These are phyloP conservation scores for Cremastobaeus sp. DNA, from an alignment of 2,888 invertebrate species.

Conservation along the genomic window DNA sequence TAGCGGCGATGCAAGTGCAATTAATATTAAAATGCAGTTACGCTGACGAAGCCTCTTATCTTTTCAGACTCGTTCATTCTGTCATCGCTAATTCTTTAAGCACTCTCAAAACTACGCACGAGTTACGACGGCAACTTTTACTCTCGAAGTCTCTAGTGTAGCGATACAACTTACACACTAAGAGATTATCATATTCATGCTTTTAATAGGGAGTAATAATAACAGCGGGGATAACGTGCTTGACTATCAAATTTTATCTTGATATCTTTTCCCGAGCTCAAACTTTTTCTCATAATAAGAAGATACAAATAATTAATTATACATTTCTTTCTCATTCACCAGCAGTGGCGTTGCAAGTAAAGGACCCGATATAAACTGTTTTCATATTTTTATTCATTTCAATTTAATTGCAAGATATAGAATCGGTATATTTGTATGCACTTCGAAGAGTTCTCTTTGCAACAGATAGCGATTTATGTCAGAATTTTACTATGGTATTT, in stretches of 20 bases:
- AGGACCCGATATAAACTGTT: no score
- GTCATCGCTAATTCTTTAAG: conserved; percentile 51
- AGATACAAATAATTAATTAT: no score
- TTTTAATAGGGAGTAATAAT: conserved; percentile 34
- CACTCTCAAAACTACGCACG: conserved; percentile 56
- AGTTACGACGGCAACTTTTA: conserved; percentile 53
- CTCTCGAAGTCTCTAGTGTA: conserved; percentile 43
- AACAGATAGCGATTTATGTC: no score
- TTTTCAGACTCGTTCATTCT: conserved; percentile 54
- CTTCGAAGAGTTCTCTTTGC: no score
- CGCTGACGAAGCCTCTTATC: conserved; percentile 65
- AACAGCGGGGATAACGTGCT: conserved; percentile 22
- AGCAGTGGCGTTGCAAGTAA: no score
- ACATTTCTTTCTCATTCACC: no score
- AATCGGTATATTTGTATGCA: no score
- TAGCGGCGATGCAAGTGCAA: conserved; percentile 64
- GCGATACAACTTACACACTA: conserved; percentile 34
- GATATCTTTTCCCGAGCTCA: no score
- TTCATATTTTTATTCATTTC: no score
- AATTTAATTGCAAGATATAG: no score
- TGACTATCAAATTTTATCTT: conserved; percentile 7
- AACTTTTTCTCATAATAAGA: no score
- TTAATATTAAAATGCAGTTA: conserved; percentile 69
- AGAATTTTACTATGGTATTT: no score
- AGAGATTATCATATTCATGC: conserved; percentile 42